Percentiles rank a stretch among this genome's conserved stretches.
These are phyloP conservation scores for Apostichopus leukothele DNA, from an alignment of 53 echinoderm and acorn worm species.

Conservation along the genomic window DNA sequence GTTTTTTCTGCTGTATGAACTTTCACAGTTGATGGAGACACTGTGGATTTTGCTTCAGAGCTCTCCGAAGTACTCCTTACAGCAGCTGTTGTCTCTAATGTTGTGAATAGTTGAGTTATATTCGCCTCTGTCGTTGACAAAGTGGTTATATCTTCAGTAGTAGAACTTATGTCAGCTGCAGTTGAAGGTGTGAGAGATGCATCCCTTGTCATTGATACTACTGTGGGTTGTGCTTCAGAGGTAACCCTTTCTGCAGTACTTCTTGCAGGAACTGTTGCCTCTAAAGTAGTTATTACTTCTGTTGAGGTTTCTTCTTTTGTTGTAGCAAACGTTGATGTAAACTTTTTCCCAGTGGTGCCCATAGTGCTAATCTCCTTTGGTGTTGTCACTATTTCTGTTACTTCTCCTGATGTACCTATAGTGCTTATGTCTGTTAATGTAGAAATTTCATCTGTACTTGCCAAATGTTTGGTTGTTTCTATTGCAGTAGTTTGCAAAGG, in stretches of 20 bases:
- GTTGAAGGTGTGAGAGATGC: neutral
- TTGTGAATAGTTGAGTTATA: neutral
- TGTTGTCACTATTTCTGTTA: neutral
- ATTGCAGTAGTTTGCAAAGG: neutral
- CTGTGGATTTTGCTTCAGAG: neutral
- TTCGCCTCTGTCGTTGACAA: neutral
- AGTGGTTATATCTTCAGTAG: neutral
- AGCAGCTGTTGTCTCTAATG: neutral
- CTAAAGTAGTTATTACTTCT: neutral
- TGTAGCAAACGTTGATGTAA: neutral
- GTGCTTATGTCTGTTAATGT: neutral
- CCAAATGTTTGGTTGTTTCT: neutral
- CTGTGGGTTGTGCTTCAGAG: too few relatives aligned
- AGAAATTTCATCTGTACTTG: neutral
- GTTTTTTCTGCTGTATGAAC: neutral
- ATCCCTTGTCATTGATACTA: too few relatives aligned
- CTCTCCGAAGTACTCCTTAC: neutral
- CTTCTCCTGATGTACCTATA: neutral
- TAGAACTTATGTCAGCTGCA: neutral
- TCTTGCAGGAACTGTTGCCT: neutral
- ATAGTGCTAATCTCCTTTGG: neutral
- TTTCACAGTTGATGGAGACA: neutral
- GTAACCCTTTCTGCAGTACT: neutral
- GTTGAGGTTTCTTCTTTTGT: neutral
- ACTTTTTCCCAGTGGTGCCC: neutral